phyloP scores from a whole-genome alignment of 1,140 invertebrate species.

The Bombus affinis region DNA sequence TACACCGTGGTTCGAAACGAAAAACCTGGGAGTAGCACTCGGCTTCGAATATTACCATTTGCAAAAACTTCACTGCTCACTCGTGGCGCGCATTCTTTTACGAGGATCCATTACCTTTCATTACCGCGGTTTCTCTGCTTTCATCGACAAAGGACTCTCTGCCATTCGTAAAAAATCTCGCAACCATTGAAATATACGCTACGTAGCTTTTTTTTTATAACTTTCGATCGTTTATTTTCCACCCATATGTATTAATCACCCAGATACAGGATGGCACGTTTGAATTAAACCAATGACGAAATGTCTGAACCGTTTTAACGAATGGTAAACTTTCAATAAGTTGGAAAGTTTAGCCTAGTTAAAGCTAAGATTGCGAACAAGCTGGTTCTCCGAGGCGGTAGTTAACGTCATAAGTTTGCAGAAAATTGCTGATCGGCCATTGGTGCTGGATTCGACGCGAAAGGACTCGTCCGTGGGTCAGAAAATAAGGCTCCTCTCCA shows the following conservation, averaged over 20 bases:
- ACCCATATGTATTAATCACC: neutral
- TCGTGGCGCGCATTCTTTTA: neutral
- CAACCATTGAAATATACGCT: neutral
- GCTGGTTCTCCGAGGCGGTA: neutral
- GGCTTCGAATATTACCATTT: neutral
- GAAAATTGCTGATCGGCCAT: neutral
- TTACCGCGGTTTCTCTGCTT: neutral
- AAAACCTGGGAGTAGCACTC: neutral
- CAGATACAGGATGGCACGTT: neutral
- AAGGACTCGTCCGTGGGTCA: neutral
- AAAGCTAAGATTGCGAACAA: neutral
- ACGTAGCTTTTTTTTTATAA: neutral
- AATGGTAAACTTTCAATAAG: neutral
- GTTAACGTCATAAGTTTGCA: neutral
- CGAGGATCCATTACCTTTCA: constrained; percentile 17
- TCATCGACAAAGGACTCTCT: neutral
- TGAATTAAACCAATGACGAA: neutral
- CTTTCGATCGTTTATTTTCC: neutral
- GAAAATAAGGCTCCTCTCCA: neutral
- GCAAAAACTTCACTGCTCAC: neutral
- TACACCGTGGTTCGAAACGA: neutral
- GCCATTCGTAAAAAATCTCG: neutral
- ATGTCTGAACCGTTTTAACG: neutral
- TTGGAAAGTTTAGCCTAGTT: neutral
- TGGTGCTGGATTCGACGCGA: neutral